Evolutionary conservation across 2,888 invertebrate genomes (phyloP), one percentile per base, ranked within the genome.

Genomic region (Netelia virgata): DNA sequence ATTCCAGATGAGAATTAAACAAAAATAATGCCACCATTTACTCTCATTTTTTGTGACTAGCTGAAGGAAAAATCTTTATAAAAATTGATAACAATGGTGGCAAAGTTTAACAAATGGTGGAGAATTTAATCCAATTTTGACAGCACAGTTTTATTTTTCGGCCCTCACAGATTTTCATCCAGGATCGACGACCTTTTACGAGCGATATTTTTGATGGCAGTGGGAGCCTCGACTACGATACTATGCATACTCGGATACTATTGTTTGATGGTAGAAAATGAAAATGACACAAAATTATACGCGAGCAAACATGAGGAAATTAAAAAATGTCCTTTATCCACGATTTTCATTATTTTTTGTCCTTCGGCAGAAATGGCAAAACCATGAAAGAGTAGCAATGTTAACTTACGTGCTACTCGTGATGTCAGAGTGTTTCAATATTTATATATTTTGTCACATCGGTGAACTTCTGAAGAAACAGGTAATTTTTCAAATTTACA

Each of bases 161-260:
- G 3, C 28, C 28, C 2, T 63, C 63, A 16, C 63, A 91, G 91
- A 28, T 91, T 91, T 63, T 87, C 90, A 53, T 72, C 84, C 1
- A 78, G 78, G 3, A 64, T 80, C 36, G 84, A 87, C 3, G 61
- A 76, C 14, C 50, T 78, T 16, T n/a, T 88, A 11, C 76, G 64
- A 23, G 73, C 82, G 55, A 66, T 87, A 1, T 88, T 82, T 50
- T 41, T 88, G 5, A 75, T 86, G 18, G 83, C 88, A 63, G 10
- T 87, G n/a, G 50, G 77, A 20, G 88, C 87, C 1, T 81, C 84
- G 5, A 86, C 85, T 5, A 9, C 70, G 16, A 73, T 84, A 14
- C 61, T 86, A n/a, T 88, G 87, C 18, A 18, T 86, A 28, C 47
- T 87, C 16, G 82, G 82, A 36, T 88, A 88, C 64, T 83, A 75